Evolutionary conservation across 2,888 invertebrate species (phyloP), one percentile per base, ranked within the genome.

Genomic region (Himalopsyche kuldschensis): DNA sequence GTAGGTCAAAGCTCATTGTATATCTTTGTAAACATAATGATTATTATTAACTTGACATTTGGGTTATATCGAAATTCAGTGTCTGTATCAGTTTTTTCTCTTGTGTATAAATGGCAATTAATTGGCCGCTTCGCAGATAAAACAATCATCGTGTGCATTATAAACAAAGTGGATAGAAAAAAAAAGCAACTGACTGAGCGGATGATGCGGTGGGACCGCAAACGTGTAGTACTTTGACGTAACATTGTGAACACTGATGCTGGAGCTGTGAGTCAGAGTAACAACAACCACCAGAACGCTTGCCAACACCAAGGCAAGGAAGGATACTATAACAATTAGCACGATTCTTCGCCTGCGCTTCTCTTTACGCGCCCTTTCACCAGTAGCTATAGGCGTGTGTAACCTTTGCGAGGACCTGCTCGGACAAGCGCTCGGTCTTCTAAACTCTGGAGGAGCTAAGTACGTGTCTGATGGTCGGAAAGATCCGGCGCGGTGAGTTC

Each of bases 201-300:
- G 92, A 90, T 92, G 92, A 91, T 91, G 92, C 90, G 92, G 92
- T 90, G 92, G 92, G 90, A 91, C 92, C 90, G 93, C 93, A 90
- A 93, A 93, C 89, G 93, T 93, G 90, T 93, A 93, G 90, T 93
- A 92, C 92, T 93, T 93, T 90, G 93, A 93, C 88, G 93, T 92
- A 89, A 94, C 93, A 89, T 92, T 92, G 89, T 93, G 93, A 85
- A 93, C 93, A 88, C 92, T 93, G 85, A 93, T 91, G 88, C 94
- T 94, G 87, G 94, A 93, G 90, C 94, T 93, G 91, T 94, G 95
- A 77, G 95, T 96, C 89, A 96, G 92, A 82, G 96, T 96, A 88
- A 96, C 93, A 88, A 96, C 93, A 88, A 96, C 95, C 88, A 95
- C 95, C 88, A 95, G 93, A 86, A 96, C 93, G 88, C 95, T 94